Conservation (phyloP, 2,113 vertebrate genomes). For the Triplophysa rosa region DNA sequence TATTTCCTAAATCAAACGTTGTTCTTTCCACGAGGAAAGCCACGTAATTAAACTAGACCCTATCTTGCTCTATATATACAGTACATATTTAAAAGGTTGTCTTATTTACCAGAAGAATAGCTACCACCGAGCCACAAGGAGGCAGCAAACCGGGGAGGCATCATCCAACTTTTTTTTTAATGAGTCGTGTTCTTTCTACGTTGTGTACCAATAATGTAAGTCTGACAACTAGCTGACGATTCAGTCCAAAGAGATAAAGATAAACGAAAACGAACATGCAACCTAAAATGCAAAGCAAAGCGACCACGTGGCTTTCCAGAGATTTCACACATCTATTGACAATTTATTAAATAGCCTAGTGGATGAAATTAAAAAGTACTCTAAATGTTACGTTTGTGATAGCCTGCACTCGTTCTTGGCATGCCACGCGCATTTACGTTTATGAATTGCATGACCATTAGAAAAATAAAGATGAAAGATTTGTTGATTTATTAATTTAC, state of each 20-base stretch:
- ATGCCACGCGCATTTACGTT: neutral
- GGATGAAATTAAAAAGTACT: neutral
- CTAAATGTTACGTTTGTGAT: neutral
- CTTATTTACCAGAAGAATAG: neutral
- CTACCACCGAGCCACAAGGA: constrained; percentile 22
- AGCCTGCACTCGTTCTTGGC: neutral
- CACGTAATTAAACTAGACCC: no score
- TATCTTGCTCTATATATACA: neutral
- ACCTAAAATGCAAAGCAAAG: neutral
- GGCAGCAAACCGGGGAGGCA: constrained; percentile 40
- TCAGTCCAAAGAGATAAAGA: no score
- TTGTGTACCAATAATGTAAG: neutral
- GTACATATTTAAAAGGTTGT: neutral
- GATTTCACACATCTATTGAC: neutral
- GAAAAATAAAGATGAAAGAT: neutral
- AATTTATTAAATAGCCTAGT: neutral
- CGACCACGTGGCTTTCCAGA: neutral
- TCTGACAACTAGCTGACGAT: neutral
- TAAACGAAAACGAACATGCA: neutral
- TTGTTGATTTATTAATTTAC: neutral
- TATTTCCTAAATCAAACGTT: neutral
- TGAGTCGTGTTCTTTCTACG: neutral
- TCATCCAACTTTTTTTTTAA: neutral
- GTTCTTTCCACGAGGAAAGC: neutral
- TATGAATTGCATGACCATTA: neutral